Base-by-base conservation (phyloP, 2,113 vertebrate species). In the Hypomesus transpacificus region DNA sequence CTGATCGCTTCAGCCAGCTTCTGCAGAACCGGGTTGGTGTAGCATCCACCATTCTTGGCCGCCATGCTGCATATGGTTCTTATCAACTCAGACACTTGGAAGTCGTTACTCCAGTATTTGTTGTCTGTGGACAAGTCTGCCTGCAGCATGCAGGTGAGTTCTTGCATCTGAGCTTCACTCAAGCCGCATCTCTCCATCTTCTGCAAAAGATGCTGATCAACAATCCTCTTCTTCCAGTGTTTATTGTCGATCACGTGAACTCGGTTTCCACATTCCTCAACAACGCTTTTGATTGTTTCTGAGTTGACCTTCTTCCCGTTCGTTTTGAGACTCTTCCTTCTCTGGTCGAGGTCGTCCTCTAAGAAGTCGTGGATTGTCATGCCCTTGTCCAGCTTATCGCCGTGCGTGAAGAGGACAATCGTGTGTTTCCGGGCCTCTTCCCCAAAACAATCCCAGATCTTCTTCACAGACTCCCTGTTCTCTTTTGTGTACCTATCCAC, bases 231-330 rank as follows among this genome's bases (percentile, higher is more conserved):
- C 1, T 74, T 39, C 84, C 84, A 85, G 71, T 80, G 18, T 63
- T 61, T 85, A 16, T 83, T 89, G 20, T 89, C 83, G 14, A 84
- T 46, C 61, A 89, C 78, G 8, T 84, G 82, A 4, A 79, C 86
- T 0, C 79, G 69, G n/a, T 78, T 74, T 0, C 65, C 82, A 9
- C 87, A 87, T 46, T 70, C 75, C 58, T 62, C 11, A 18, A 86
- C 75, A 51, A 89, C 74, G 26, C 14, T 50, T 21, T 24, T 70
- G 31, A 21, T 51, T 8, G 21, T 39, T 39, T 57, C 16, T 16
- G n/a, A 14, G 53, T 69, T 20, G 5, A 26, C 13, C 13, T 11
- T 20, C n/a, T 52, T 57, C n/a, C 14, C 0, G 4, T 11, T 20
- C 3, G 17, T 16, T 69, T 31, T 3, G 50, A 18, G 9, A 24